A percentile compares a stretch with the other conserved stretches of the same genome.
Evolutionary conservation across 1,140 invertebrate species (phyloP).

Genomic region (Panulirus ornatus): DNA sequence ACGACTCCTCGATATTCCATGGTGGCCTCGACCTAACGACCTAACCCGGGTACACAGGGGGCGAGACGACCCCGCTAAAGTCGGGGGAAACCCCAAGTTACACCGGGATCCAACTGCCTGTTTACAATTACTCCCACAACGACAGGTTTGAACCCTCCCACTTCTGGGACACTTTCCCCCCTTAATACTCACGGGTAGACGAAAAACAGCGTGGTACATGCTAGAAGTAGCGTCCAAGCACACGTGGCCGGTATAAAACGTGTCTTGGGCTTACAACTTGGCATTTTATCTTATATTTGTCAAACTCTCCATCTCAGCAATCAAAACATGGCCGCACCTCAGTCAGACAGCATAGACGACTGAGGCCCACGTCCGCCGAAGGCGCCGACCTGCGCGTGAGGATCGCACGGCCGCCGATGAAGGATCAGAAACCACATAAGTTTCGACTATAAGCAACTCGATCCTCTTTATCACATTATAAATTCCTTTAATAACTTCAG

Average conservation of each 20-base stretch:
- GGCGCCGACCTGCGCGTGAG: not conserved
- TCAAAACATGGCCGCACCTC: slow-evolving; percentile 75
- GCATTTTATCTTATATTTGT: slow-evolving; percentile 76
- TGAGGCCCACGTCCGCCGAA: not conserved
- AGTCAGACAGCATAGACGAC: slow-evolving; percentile 44
- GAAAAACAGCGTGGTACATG: slow-evolving; percentile 81
- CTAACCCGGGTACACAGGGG: too few relatives aligned
- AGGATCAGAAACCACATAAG: not conserved
- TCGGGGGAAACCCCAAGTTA: too few relatives aligned
- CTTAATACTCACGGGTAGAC: slow-evolving; percentile 80
- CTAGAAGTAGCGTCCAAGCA: slow-evolving; percentile 81
- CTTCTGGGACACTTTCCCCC: not conserved
- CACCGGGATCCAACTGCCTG: not conserved
- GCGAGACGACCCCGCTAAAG: too few relatives aligned
- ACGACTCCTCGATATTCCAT: too few relatives aligned
- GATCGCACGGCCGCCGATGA: not conserved
- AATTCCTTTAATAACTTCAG: slow-evolving; percentile 30
- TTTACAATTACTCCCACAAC: not conserved
- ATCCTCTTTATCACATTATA: not conserved
- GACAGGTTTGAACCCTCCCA: not conserved
- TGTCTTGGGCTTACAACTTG: slow-evolving; percentile 77
- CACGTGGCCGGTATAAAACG: slow-evolving; percentile 80
- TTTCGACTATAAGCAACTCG: not conserved
- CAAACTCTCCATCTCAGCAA: slow-evolving; percentile 70
- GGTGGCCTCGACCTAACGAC: too few relatives aligned